Evolutionary conservation across 2,888 invertebrate species (phyloP), one percentile per base, ranked within the genome.

Genomic region (Rhorus exstirpatorius): DNA sequence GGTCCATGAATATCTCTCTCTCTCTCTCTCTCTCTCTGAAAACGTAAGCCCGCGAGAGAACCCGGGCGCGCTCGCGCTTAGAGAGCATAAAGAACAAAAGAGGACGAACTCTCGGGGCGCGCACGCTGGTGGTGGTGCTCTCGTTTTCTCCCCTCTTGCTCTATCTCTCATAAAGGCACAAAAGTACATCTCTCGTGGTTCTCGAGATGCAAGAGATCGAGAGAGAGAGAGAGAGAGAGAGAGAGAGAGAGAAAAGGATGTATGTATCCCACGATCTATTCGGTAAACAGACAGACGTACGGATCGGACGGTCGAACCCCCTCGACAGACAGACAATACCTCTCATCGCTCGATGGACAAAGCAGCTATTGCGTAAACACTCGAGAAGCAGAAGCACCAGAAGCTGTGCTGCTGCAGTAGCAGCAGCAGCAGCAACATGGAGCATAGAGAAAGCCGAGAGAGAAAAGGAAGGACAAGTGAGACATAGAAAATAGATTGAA

Each of bases 341-440:
- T 90, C 90, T 91, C 92, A 91, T 92, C 92, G 92, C 89, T 91
- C 90, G 90, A 91, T 89, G 91, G 92, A 92, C 92, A 93, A 93
- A 89, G 91, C 91, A 89, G 89, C 92, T 92, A 92, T 92, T 92
- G 92, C 92, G 92, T 92, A 92, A 93, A 92, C 92, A 92, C 92
- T 91, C 90, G 90, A 90, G 86, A 86, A 88, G 86, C 85, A 88
- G 61, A 75, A 70, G 77, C 75, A 67, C 53, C 65, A 76, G 67
- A 76, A 76, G 35, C 65, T 75, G 65, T 71, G 68, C 75, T 67
- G 74, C 72, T 41, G 61, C 72, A 60, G 49, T 31, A 46, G 70
- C 17, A 26, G 53, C 46, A 60, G 60, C 75, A 63, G 19, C 63
- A 61, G 31, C 71, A 67, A 61, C 14, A 41, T 53, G 38, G 24